Base-by-base conservation (phyloP, 2,888 invertebrate species). In the Stenchaetothrips biformis region DNA sequence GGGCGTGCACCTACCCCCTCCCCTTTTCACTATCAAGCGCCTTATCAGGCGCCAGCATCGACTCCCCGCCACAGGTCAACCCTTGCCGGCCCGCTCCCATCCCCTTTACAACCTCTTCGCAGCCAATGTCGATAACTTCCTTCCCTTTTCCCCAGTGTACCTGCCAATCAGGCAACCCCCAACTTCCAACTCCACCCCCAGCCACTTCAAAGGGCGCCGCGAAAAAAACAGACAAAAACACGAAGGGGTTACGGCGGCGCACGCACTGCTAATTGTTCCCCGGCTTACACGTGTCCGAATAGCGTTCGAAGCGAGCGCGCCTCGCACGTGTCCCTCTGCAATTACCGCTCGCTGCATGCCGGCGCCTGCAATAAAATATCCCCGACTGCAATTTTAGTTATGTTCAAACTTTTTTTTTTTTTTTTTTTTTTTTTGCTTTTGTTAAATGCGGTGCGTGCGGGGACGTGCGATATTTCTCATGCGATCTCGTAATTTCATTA, bases 71-170 rank as follows among this genome's bases (percentile, higher is more conserved):
- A 7, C n/a, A 16, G 16, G 62, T n/a, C 62, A 62, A 7, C 11
- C 49, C 49, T 11, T 9, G 49, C 11, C 49, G 11, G 49, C 49
- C 49, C 8, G 8, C 49, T n/a, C 62, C 62, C 62, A 16, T 62
- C 67, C 67, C n/a, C 13, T n/a, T n/a, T n/a, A n/a, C n/a, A n/a
- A n/a, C n/a, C n/a, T n/a, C n/a, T n/a, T n/a, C n/a, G n/a, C n/a
- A n/a, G n/a, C 53, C 13, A 9, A 9, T 67, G 67, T 67, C 67
- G 67, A 67, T 67, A 67, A 67, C 67, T 67, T 67, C 67, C 67
- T 67, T 67, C 67, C 67, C 37, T 37, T 37, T 37, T 67, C 67
- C 67, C 67, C 67, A 6, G 8, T 37, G 13, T 53, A 53, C 53
- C 53, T 53, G 53, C 53, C 53, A 53, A 53, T 53, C 53, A 53